These are phyloP conservation scores for Alca torda DNA, from an alignment of 2,797 vertebrate species.

Conservation along the genomic window DNA sequence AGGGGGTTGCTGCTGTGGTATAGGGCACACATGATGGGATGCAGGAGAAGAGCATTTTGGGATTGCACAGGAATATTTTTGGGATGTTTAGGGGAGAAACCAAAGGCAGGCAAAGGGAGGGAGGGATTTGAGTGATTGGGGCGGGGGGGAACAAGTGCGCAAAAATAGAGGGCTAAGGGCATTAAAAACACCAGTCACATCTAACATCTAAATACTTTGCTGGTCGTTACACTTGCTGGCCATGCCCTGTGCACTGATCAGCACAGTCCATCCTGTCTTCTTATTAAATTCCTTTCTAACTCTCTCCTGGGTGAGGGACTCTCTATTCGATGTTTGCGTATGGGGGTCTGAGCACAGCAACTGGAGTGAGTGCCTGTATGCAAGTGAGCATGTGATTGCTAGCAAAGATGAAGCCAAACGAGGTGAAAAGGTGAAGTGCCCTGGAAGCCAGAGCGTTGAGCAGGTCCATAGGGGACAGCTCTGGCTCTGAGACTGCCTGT, in stretches of 20 bases:
- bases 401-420: background rate
- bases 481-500: background rate
- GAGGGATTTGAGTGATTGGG: no score
- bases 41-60: background rate
- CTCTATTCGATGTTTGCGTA: background rate
- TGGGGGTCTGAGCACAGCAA: background rate
- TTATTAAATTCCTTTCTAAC: background rate
- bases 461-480: background rate
- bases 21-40: background rate
- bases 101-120: no score
- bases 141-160: background rate
- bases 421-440: background rate
- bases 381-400: background rate
- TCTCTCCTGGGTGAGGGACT: background rate
- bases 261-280: background rate
- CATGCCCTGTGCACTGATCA: background rate
- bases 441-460: background rate
- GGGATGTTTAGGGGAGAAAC: background rate
- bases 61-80: no score
- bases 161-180: background rate
- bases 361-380: rapidly evolving
- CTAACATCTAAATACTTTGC: background rate
- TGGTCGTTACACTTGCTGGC: background rate
- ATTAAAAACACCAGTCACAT: background rate
- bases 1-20: background rate